Percentiles rank a stretch among this genome's conserved stretches.
Conservation (phyloP, 2,113 vertebrate species). For the Diphyllodes magnificus region DNA sequence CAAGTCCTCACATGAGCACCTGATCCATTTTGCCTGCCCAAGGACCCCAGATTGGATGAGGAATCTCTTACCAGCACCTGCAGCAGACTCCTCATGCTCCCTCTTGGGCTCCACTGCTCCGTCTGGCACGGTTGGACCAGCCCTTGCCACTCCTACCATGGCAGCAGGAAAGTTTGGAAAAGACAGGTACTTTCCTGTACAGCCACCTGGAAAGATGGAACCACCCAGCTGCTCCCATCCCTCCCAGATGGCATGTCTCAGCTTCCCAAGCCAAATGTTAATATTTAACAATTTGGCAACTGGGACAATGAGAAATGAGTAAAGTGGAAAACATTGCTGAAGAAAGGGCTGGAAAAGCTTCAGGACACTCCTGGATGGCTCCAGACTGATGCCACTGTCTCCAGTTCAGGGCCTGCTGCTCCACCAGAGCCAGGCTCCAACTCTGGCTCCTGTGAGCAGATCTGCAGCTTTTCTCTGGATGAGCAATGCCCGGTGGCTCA, state of each 20-base stretch:
- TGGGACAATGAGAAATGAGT: background rate
- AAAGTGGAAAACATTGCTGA: background rate
- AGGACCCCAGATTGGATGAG: background rate
- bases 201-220: background rate
- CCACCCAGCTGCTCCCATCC: background rate
- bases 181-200: conserved; percentile 28
- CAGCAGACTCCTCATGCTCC: background rate
- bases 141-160: background rate
- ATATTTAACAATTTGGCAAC: background rate
- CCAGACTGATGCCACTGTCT: background rate
- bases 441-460: background rate
- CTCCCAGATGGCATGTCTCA: background rate
- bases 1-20: background rate
- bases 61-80: background rate
- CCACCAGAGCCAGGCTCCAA: background rate
- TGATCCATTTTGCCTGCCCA: background rate
- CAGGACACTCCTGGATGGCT: background rate
- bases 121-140: fast-evolving
- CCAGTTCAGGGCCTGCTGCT: background rate
- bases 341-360: background rate
- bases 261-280: background rate
- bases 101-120: background rate
- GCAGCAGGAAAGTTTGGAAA: background rate
- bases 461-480: background rate
- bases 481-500: background rate